Conservation (phyloP, 2,797 vertebrate species). For the Notoglanidium macrostoma region DNA sequence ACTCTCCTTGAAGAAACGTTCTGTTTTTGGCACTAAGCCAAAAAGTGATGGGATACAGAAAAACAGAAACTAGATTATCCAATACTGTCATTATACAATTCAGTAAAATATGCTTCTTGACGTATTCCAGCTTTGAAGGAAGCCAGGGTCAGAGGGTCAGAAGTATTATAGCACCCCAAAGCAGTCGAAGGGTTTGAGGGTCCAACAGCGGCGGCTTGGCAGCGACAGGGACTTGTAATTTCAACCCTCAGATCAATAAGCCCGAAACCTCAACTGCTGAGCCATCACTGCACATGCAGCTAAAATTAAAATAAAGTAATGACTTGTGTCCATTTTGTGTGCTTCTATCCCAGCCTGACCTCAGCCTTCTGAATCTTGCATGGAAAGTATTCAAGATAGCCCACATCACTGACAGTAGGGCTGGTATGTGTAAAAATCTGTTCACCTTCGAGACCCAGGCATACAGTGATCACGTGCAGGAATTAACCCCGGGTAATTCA, state of each 20-base stretch:
- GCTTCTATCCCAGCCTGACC: constrained; percentile 10
- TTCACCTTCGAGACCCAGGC: constrained; percentile 1
- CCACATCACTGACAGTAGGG: neutral
- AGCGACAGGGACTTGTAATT: neutral
- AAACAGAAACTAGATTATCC: neutral
- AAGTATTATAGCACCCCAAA: neutral
- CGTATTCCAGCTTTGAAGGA: neutral
- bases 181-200: neutral
- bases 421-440: neutral
- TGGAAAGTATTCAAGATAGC: constrained; percentile 6
- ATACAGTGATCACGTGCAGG: neutral
- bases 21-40: neutral
- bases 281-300: neutral
- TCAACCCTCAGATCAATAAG: constrained; percentile 24
- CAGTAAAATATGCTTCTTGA: neutral
- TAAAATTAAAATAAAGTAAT: constrained; percentile 27
- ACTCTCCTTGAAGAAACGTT: neutral
- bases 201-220: constrained; percentile 6
- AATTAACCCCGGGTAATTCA: constrained; percentile 23
- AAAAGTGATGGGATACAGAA: neutral
- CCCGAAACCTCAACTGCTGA: constrained; percentile 20
- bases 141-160: constrained; percentile 7
- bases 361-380: constrained; percentile 12
- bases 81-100: constrained; percentile 1
- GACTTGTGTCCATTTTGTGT: constrained; percentile 17